phyloP scores from a whole-genome alignment of 2,888 invertebrate genomes.

The Tillus elongatus region DNA sequence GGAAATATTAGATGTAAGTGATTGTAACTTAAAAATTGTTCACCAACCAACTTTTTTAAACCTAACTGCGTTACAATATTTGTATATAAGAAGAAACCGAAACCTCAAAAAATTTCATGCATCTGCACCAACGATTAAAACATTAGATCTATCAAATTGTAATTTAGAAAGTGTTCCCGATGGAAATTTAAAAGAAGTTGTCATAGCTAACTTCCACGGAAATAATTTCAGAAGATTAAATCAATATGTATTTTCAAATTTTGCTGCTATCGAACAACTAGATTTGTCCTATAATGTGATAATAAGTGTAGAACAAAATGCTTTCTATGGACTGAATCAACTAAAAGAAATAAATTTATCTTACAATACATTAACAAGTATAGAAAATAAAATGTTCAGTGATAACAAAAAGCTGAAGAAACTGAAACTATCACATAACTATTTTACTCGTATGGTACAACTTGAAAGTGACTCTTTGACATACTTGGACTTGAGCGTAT shows the following conservation, averaged over 20 bases:
- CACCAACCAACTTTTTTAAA: constrained; percentile 47
- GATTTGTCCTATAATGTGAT: constrained; percentile 61
- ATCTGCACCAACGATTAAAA: constrained; percentile 47
- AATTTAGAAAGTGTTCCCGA: constrained; percentile 52
- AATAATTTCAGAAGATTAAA: constrained; percentile 54
- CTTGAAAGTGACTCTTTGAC: constrained; percentile 51
- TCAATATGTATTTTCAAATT: constrained; percentile 52
- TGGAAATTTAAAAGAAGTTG: constrained; percentile 53
- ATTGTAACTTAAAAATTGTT: constrained; percentile 48
- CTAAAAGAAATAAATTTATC: constrained; percentile 57
- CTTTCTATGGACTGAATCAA: constrained; percentile 55
- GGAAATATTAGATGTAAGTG: constrained; percentile 48
- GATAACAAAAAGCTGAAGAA: constrained; percentile 51
- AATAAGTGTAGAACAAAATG: constrained; percentile 48
- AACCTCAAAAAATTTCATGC: constrained; percentile 42
- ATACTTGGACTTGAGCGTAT: constrained; percentile 53
- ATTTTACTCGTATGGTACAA: constrained; percentile 50
- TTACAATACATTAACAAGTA: constrained; percentile 53
- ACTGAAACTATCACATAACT: constrained; percentile 58
- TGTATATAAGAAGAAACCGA: constrained; percentile 56
- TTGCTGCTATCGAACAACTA: constrained; percentile 50
- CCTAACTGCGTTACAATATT: constrained; percentile 49
- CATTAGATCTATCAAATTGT: constrained; percentile 54
- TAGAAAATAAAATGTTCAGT: constrained; percentile 52
- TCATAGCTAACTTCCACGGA: constrained; percentile 49